Base-by-base conservation (phyloP, 2,797 vertebrate genomes). In the Rhinella marina region DNA sequence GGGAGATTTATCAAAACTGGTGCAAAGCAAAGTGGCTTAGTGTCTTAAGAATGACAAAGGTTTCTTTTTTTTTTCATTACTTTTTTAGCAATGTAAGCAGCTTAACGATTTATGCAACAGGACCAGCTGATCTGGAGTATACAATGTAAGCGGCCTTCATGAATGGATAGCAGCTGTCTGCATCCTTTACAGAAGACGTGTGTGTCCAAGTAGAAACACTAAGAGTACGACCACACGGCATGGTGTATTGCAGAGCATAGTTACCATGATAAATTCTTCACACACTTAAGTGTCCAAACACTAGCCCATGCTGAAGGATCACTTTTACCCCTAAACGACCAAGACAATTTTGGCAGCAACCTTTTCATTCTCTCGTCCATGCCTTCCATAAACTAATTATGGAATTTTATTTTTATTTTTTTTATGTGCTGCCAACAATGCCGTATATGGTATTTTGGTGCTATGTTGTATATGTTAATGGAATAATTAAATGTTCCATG, bases 81-180 rank as follows among this genome's bases (percentile, higher is more conserved):
- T 85, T 85, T 75, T 56, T 75, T 76, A 84, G 64, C 81, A 76
- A n/a, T 50, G 56, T 76, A 76, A 85, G 70, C 32, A 85, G 83
- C 83, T 85, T 85, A 85, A 21, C 17, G 23, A 21, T 76, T 85
- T 85, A 85, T 76, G 70, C 57, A 84, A 62, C 56, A 76, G 21
- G 56, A 23, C 72, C 17, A 85, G 72, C 57, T 48, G 83, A 85
- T 50, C 68, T 62, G 14, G 13, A 76, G 21, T 9, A 64, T 8
- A 66, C 32, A 16, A 19, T 10, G 6, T n/a, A 81, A 25, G 80
- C 21, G 21, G 48, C 14, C 23, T 48, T n/a, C n/a, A 25, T 41
- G 59, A 81, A 23, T 14, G 54, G 54, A 59, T 6, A n/a, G 48
- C 73, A 52, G 73, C 41, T 76, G 73, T 52, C 72, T 48, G 66